phyloP scores from a whole-genome alignment of 2,113 vertebrate genomes.

The Sinosuthora webbiana region DNA sequence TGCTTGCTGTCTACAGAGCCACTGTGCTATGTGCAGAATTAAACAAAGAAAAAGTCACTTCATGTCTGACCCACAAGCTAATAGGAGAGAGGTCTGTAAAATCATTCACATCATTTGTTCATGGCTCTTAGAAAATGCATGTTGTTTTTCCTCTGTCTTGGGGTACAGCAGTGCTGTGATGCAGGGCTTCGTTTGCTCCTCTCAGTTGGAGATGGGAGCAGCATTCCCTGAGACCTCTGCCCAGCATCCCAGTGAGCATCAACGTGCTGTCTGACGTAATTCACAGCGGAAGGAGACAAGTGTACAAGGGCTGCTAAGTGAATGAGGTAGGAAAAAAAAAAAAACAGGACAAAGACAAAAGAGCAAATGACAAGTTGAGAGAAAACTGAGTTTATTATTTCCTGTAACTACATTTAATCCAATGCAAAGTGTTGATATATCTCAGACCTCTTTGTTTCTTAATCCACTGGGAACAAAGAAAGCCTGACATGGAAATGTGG shows the following conservation, averaged over 20 bases:
- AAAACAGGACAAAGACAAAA: neutral
- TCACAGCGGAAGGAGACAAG: neutral
- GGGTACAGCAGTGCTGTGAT: neutral
- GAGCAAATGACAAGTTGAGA: neutral
- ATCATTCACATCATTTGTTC: neutral
- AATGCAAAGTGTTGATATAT: neutral
- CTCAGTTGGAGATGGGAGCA: neutral
- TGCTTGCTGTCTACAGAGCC: neutral
- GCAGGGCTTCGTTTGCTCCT: neutral
- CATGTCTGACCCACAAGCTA: neutral
- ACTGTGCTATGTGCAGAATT: neutral
- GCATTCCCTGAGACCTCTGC: neutral
- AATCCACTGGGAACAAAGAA: neutral
- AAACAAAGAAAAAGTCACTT: neutral
- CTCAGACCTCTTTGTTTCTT: neutral
- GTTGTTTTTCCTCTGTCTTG: neutral
- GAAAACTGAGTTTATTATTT: neutral
- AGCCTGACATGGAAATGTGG: neutral
- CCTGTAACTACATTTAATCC: neutral
- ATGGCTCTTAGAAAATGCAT: neutral
- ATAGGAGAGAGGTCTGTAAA: neutral
- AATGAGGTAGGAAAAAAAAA: neutral
- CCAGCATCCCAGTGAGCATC: neutral
- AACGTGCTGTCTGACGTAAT: accelerated
- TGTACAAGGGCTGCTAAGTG: neutral